Evolutionary conservation across 2,888 invertebrate genomes (phyloP), one percentile per base, ranked within the genome.

Genomic region (Stenchaetothrips biformis): DNA sequence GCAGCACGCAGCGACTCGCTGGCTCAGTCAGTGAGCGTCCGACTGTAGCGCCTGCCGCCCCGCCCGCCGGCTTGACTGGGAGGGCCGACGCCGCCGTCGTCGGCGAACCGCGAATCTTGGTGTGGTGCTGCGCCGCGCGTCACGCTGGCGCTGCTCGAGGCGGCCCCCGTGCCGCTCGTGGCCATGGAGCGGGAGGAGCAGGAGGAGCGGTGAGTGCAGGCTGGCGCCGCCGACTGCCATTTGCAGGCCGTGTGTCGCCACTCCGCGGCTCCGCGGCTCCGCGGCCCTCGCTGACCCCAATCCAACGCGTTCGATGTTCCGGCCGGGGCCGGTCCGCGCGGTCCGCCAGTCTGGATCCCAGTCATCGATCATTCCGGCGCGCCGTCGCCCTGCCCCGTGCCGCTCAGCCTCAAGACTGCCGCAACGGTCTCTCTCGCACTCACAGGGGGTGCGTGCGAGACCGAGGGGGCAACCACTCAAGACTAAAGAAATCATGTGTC

Each of bases 71-170:
- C 37, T 37, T 37, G 37, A 37, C 37, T 37, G 37, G 37, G 37
- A 37, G 37, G 37, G 37, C 37, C 37, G 37, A 2, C 37, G 37
- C 37, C 37, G 37, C 4, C 37, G 37, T 4, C 37, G 37, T 37
- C 37, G 37, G 37, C 37, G 37, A 37, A 37, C 37, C 37, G 37
- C 37, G 37, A 37, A 37, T 4, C 37, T 53, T 53, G 53, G 1
- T 7, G 53, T 13, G 16, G 53, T 53, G 9, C 53, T 37, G 27
- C 77, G 27, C 77, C 77, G 37, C 77, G 27, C 77, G 25, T 74
- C 67, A 25, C 67, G 67, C 67, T 74, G 67, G 67, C 67, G 67
- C 67, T 74, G 21, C 67, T 74, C 67, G 67, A 74, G 67, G 67
- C 25, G 25, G 25, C 67, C 21, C 67, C 59, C 59, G 67, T 74